Percentiles rank a stretch among this genome's conserved stretches.
phyloP scores from a whole-genome alignment of 2,888 invertebrate genomes.

The Tachina lurida region DNA sequence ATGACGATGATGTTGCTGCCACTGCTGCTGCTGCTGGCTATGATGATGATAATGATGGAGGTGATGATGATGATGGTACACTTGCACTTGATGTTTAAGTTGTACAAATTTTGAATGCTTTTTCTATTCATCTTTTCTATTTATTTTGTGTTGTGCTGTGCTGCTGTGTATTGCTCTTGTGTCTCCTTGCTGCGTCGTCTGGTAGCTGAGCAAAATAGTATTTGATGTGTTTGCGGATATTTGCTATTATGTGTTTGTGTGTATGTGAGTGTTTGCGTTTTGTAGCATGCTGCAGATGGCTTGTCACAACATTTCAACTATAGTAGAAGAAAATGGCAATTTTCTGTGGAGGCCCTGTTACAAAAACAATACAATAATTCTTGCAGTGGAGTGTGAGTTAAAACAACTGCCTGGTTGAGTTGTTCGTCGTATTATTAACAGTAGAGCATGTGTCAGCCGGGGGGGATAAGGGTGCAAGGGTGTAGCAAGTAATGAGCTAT shows the following conservation, averaged over 20 bases:
- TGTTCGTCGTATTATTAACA: constrained; percentile 36
- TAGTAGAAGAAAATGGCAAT: constrained; percentile 31
- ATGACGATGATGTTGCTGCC: constrained; percentile 28
- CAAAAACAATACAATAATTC: constrained; percentile 49
- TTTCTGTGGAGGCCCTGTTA: constrained; percentile 46
- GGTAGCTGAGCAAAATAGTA: constrained; percentile 61
- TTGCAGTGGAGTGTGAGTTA: constrained; percentile 28
- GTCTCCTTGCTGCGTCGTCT: constrained; percentile 54
- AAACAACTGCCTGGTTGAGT: constrained; percentile 57
- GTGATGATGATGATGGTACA: constrained; percentile 55
- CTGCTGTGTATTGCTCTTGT: constrained; percentile 51
- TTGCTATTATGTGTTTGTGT: not conserved
- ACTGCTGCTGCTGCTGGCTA: constrained; percentile 38
- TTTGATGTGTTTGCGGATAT: constrained; percentile 23
- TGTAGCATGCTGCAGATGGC: constrained; percentile 66
- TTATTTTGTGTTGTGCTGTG: constrained; percentile 48
- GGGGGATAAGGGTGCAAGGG: constrained; percentile 15
- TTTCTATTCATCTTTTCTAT: constrained; percentile 30
- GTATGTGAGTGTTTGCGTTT: constrained; percentile 11
- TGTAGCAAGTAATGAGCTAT: constrained; percentile 42
- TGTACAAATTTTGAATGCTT: constrained; percentile 38
- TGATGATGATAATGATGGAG: not conserved
- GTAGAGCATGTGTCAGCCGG: not conserved
- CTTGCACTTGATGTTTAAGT: constrained; percentile 65
- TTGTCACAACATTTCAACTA: constrained; percentile 42